phyloP scores from a whole-genome alignment of 1,140 invertebrate genomes.

The Watersipora subatra region DNA sequence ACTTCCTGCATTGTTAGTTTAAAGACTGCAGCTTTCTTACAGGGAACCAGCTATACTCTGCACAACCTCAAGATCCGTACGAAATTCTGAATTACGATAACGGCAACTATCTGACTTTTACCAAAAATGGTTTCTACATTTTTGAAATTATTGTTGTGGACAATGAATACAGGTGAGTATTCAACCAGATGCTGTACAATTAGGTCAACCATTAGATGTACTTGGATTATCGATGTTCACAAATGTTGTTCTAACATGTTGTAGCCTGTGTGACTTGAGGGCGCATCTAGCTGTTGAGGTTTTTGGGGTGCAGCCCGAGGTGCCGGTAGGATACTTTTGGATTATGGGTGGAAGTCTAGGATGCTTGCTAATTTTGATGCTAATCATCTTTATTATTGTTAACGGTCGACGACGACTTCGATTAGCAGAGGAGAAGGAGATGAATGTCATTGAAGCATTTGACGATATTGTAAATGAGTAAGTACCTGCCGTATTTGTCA shows the following conservation, averaged over 20 bases:
- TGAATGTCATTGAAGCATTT: background rate
- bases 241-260: too few species aligned
- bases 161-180: background rate
- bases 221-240: too few species aligned
- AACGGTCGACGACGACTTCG: background rate
- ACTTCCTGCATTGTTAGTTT: too few species aligned
- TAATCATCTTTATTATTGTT: background rate
- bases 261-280: background rate
- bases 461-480: background rate
- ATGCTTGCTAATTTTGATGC: background rate
- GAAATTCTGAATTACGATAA: background rate
- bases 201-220: too few species aligned
- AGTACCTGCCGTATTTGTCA: too few species aligned
- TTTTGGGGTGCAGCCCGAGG: background rate
- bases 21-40: too few species aligned
- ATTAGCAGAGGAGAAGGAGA: background rate
- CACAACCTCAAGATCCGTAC: background rate
- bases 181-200: too few species aligned
- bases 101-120: background rate
- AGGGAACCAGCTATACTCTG: background rate
- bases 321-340: background rate
- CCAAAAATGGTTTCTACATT: background rate
- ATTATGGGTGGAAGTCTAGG: background rate
- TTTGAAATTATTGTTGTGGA: slow-evolving; percentile 3
- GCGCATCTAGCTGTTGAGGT: background rate